A percentile compares a stretch with the other conserved stretches of the same genome.
Evolutionary conservation across 35 echinoderm and acorn worm species (phyloP).

Genomic region (Chiridota heheva): DNA sequence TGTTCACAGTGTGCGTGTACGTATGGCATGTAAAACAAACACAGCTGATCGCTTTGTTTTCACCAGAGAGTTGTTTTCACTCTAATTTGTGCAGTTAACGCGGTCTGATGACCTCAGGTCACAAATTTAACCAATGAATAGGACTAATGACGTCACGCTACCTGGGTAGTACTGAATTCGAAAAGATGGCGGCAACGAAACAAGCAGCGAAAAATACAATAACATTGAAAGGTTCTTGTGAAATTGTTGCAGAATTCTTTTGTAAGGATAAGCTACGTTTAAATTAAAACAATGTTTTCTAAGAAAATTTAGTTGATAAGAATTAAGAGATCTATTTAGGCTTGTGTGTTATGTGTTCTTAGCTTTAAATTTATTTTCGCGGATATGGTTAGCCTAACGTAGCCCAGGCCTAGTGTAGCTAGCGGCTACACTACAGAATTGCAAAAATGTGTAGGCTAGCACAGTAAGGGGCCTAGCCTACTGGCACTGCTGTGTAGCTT

Average conservation of each 20-base stretch:
- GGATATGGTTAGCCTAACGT: not conserved
- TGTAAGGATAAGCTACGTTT: constrained; percentile 38
- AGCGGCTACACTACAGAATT: not conserved
- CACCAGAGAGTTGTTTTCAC: too few relatives aligned
- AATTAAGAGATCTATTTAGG: not conserved
- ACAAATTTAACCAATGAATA: not conserved
- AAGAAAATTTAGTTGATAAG: not conserved
- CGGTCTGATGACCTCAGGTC: not conserved
- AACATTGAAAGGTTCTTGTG: constrained; percentile 72
- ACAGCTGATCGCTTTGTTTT: too few relatives aligned
- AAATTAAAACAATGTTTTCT: not conserved
- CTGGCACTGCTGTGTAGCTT: too few relatives aligned
- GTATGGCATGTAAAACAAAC: too few relatives aligned
- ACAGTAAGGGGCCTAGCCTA: too few relatives aligned
- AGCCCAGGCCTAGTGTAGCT: not conserved
- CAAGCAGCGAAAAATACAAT: constrained; percentile 67
- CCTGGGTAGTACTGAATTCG: not conserved
- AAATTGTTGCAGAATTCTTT: constrained; percentile 84
- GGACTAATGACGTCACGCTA: constrained; percentile 15
- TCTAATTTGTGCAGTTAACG: too few relatives aligned
- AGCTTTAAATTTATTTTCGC: not conserved
- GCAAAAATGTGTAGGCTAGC: not conserved
- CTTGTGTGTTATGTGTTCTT: not conserved
- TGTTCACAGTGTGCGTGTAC: too few relatives aligned
- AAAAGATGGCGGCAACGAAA: constrained; percentile 60